phyloP scores from a whole-genome alignment of 2,113 vertebrate species.

The Siniperca chuatsi region DNA sequence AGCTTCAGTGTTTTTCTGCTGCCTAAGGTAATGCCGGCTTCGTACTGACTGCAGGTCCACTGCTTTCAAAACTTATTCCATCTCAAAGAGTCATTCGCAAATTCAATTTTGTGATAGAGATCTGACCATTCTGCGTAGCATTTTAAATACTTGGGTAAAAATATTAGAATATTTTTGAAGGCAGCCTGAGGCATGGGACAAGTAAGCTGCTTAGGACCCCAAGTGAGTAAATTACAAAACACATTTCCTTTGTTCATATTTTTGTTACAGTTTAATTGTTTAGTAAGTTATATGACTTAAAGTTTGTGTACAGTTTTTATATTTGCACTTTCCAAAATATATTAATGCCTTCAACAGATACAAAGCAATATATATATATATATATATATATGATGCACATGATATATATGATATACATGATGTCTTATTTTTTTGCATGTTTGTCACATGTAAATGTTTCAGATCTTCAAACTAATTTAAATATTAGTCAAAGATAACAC shows the following conservation, averaged over 20 bases:
- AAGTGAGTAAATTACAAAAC: conserved; percentile 22
- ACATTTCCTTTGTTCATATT: conserved; percentile 7
- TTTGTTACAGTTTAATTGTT: conserved; percentile 25
- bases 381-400: too few relatives aligned
- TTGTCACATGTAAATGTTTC: too few relatives aligned
- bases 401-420: too few relatives aligned
- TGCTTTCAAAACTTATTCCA: conserved; percentile 43
- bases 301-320: too few relatives aligned
- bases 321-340: too few relatives aligned
- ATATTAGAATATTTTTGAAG: conserved; percentile 29
- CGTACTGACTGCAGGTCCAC: conserved; percentile 5
- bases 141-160: conserved; percentile 42
- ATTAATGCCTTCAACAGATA: too few relatives aligned
- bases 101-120: conserved; percentile 56
- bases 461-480: too few relatives aligned
- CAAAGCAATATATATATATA: too few relatives aligned
- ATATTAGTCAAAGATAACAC: too few relatives aligned
- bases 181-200: conserved; percentile 27
- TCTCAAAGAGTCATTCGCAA: conserved; percentile 40
- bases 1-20: conserved; percentile 45
- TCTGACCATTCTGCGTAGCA: conserved; percentile 37
- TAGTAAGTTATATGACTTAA: background rate
- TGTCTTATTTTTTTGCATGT: too few relatives aligned
- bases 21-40: conserved; percentile 38
- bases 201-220: conserved; percentile 41